Evolutionary conservation across 2,888 invertebrate species (phyloP).

Genomic region (Mimachlamys varia): DNA sequence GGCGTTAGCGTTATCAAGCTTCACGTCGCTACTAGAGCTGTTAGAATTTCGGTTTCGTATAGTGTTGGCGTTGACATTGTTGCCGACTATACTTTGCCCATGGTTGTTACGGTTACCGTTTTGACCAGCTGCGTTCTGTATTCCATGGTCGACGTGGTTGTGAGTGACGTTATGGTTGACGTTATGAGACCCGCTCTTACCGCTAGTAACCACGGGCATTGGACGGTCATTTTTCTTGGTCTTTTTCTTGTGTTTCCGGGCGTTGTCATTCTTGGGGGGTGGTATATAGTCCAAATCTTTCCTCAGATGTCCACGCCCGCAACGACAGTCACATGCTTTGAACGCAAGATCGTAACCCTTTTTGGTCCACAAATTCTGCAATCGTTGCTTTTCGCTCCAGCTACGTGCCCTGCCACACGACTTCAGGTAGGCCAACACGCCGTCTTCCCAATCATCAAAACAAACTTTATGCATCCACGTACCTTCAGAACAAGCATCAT

Average conservation of each 20-base stretch:
- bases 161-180: constrained; percentile 61
- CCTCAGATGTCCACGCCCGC: constrained; percentile 94
- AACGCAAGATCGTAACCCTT: constrained; percentile 98
- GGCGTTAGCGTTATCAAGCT: constrained; percentile 47
- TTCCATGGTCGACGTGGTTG: constrained; percentile 61
- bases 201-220: constrained; percentile 84
- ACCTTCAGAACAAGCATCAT: constrained; percentile 93
- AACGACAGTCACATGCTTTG: constrained; percentile 96
- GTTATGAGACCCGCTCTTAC: constrained; percentile 74
- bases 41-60: constrained; percentile 46
- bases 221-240: constrained; percentile 85
- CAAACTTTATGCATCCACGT: constrained; percentile 98
- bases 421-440: constrained; percentile 93
- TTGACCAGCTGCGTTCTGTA: constrained; percentile 83
- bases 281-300: constrained; percentile 97
- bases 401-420: constrained; percentile 95
- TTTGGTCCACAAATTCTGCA: constrained; percentile 98
- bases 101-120: constrained; percentile 53
- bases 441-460: constrained; percentile 96
- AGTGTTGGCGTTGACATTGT: constrained; percentile 42
- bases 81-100: constrained; percentile 70
- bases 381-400: constrained; percentile 96
- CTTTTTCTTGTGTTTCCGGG: constrained; percentile 84
- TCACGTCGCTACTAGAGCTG: constrained; percentile 78
- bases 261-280: constrained; percentile 81